Evolutionary conservation across 2,888 invertebrate genomes (phyloP).

Genomic region (Conops quadrifasciatus): DNA sequence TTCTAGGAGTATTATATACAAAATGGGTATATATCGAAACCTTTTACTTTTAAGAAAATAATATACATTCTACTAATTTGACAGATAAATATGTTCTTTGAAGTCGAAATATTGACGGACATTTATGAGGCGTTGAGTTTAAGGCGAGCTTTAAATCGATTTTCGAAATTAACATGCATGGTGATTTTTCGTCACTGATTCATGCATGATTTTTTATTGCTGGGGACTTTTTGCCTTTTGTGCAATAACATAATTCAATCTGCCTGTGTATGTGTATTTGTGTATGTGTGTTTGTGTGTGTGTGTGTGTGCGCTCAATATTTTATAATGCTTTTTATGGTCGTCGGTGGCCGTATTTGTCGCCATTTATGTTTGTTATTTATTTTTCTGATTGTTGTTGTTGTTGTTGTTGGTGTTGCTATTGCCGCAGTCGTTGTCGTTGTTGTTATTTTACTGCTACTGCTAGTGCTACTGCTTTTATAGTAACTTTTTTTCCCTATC

Average conservation of each 20-base stretch:
- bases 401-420: not conserved
- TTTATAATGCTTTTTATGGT: slow-evolving; percentile 17
- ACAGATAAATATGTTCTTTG: too few species aligned
- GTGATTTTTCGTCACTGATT: too few species aligned
- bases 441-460: not conserved
- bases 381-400: not conserved
- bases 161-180: too few species aligned
- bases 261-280: not conserved
- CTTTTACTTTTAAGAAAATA: too few species aligned
- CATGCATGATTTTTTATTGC: too few species aligned
- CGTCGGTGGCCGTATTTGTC: slow-evolving; percentile 26
- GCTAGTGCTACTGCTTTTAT: not conserved
- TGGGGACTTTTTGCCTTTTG: too few species aligned
- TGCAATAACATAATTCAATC: not conserved
- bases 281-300: not conserved
- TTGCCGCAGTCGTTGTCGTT: not conserved
- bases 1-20: too few species aligned
- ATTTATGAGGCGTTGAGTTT: too few species aligned
- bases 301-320: not conserved
- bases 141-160: too few species aligned
- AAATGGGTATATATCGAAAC: too few species aligned
- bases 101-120: too few species aligned
- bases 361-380: slow-evolving; percentile 9
- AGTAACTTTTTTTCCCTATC: not conserved
- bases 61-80: too few species aligned